Base-by-base conservation (phyloP, 2,888 invertebrate genomes). In the Blastobasis adustella region DNA sequence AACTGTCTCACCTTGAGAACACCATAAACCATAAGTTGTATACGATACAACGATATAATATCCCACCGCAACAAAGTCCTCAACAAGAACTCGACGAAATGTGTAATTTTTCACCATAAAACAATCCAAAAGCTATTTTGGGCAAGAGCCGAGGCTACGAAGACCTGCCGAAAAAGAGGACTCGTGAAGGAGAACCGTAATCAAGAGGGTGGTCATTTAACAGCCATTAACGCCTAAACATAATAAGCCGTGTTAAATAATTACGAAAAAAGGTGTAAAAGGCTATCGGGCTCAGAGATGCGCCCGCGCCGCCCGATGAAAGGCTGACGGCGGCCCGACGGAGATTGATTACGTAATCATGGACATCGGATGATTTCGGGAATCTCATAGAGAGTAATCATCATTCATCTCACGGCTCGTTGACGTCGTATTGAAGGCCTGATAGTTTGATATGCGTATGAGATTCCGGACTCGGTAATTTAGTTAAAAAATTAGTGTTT, bases 271-370 rank as follows among this genome's bases (percentile, higher is more conserved):
- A 83, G 76, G 79, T 80, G 78, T 80, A 82, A 82, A 81, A 81
- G 72, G 75, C 69, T 65, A 69, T 77, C 77, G 79, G 78, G 77
- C 69, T 71, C 69, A 68, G 70, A 78, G 81, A 74, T 80, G 79
- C 76, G 79, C 76, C 63, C 59, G 78, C 81, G 76, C 72, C 65
- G 72, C 67, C 58, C 77, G 86, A 79, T 83, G 85, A 86, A 84
- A 85, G 83, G 76, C 79, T 71, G 81, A 79, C 75, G 74, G 77
- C 71, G 70, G 66, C 65, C 69, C 71, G 84, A 84, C 85, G 81
- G 78, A 78, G 87, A 87, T 88, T 87, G 83, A 87, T 85, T 83
- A 79, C 79, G 84, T 84, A 85, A 86, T 86, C 85, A 84, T 74
- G 79, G 75, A 75, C 76, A 79, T 75, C 76, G 72, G 71, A 60